These are phyloP conservation scores for Plebejus argus DNA, from an alignment of 2,888 invertebrate species.

Conservation along the genomic window DNA sequence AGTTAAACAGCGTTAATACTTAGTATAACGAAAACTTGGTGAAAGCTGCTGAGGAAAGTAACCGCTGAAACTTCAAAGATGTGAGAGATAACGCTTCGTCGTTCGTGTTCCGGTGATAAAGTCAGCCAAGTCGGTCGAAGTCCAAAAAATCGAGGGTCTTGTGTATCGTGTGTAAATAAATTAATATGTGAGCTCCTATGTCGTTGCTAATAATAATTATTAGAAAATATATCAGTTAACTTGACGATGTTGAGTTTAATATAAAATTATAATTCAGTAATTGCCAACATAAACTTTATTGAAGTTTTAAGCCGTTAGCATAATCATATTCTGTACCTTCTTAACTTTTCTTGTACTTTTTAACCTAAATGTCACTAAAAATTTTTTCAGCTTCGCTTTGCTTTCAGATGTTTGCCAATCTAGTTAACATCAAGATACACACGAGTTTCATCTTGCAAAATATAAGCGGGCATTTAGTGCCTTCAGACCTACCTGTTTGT, in stretches of 20 bases:
- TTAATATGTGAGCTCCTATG: too few relatives aligned
- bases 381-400: not conserved
- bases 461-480: not conserved
- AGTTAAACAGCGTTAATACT: not conserved
- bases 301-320: too few relatives aligned
- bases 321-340: not conserved
- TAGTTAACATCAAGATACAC: slow-evolving; percentile 7
- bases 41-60: too few relatives aligned
- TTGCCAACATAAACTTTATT: too few relatives aligned
- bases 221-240: too few relatives aligned
- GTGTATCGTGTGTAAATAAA: too few relatives aligned
- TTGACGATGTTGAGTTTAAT: too few relatives aligned
- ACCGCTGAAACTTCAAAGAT: not conserved
- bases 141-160: not conserved
- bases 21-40: too few relatives aligned
- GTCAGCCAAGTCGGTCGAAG: not conserved
- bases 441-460: not conserved
- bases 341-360: not conserved
- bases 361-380: not conserved
- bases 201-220: too few relatives aligned
- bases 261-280: too few relatives aligned
- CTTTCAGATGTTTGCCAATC: not conserved
- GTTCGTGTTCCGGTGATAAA: slow-evolving; percentile 2
- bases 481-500: too few relatives aligned
- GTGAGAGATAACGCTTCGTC: not conserved